Base-by-base conservation (phyloP, 2,888 invertebrate species). In the Lasioglossum calceatum region DNA sequence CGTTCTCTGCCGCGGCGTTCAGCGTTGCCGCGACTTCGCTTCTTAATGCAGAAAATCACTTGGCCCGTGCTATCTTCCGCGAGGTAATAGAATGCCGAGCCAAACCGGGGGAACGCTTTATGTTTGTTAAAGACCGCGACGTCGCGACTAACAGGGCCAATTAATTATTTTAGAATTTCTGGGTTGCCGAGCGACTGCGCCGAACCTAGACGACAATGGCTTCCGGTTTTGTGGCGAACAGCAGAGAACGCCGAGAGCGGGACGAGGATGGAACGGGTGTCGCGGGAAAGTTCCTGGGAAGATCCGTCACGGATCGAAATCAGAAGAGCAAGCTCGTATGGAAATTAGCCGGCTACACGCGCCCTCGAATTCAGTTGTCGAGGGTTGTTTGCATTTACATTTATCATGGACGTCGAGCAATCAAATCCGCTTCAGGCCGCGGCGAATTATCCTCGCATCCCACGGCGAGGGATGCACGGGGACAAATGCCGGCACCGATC, bases 331-430 rank as follows among this genome's bases (percentile, higher is more conserved):
- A 54, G 14, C 36, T n/a, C 39, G 23, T 73, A 80, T 85, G 85
- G 80, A 85, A 80, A 85, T 85, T 73, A 36, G 80, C 14, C 42
- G 70, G 67, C 67, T 42, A 54, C 42, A 32, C 36, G 12, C 36
- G 27, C 42, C n/a, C 61, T 27, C 27, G 67, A 71, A 67, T 84
- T 73, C 77, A n/a, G 71, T 84, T 79, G 87, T 84, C 80, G 61
- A 73, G 44, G 77, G 73, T 80, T 87, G 79, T 87, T 87, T 87
- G 87, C 87, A 77, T 87, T 87, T 81, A 75, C 84, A 84, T 87
- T 87, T 81, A 82, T 87, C 87, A 84, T 79, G 87, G 81, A 54
- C 76, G 81, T 77, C 67, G 81, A 50, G 77, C 78, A 83, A 81
- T 87, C 83, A 79, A 87, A 87, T 87, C 72, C 84, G 84, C 81